phyloP scores from a whole-genome alignment of 1,140 invertebrate species.

The Tigriopus japonicus region DNA sequence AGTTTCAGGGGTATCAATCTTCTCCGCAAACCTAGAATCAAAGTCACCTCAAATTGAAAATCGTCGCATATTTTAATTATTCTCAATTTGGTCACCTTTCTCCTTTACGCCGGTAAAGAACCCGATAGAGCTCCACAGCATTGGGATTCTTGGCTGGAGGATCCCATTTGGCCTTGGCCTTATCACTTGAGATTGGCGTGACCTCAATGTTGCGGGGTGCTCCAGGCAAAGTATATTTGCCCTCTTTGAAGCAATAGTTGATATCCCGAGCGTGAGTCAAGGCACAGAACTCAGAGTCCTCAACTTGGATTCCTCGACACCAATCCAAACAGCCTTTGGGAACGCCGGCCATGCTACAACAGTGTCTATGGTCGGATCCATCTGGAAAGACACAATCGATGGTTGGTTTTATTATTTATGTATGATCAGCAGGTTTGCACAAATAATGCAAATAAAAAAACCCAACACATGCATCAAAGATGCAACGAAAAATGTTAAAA shows the following conservation, averaged over 20 bases:
- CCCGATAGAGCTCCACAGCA: slow-evolving; percentile 54
- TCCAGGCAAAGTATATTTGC: slow-evolving; percentile 44
- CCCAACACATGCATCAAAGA: too few species aligned
- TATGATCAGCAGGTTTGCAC: too few species aligned
- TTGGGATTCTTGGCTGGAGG: slow-evolving; percentile 56
- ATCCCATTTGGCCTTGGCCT: slow-evolving; percentile 47
- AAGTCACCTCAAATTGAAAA: too few species aligned
- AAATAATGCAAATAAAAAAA: too few species aligned
- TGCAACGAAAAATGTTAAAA: too few species aligned
- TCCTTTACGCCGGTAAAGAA: slow-evolving; percentile 32
- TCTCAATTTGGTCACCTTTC: slow-evolving; percentile 20
- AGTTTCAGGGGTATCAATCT: slow-evolving; percentile 48
- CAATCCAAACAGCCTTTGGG: slow-evolving; percentile 51
- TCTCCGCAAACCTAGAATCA: slow-evolving; percentile 25
- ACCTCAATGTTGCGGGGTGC: slow-evolving; percentile 50
- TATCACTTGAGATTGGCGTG: slow-evolving; percentile 34
- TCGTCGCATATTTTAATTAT: too few species aligned
- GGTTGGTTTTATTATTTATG: too few species aligned
- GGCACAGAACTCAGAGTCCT: slow-evolving; percentile 41
- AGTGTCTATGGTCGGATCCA: slow-evolving; percentile 48
- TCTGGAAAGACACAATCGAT: slow-evolving; percentile 25
- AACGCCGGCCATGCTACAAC: slow-evolving; percentile 50
- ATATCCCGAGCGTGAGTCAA: slow-evolving; percentile 49
- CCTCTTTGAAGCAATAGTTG: slow-evolving; percentile 56
- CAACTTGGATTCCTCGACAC: slow-evolving; percentile 42